Conservation (phyloP, 2,113 vertebrate species). For the Tyto alba region DNA sequence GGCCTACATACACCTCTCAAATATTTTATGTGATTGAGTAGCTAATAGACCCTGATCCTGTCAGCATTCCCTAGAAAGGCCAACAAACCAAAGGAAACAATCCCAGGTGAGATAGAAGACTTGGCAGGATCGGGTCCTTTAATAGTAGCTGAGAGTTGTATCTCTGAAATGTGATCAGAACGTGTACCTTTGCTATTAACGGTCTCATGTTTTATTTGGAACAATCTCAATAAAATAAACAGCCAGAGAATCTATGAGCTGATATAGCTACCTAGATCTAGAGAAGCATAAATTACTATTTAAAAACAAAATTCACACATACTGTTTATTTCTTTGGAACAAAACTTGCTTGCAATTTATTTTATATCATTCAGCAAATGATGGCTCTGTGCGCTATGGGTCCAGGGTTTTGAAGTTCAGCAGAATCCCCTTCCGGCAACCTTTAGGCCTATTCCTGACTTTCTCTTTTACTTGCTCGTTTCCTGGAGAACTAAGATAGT, state of each 20-base stretch:
- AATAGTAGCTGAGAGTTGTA: not conserved
- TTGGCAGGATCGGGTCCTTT: not conserved
- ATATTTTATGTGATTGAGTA: constrained; percentile 9
- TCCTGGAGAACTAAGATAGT: not conserved
- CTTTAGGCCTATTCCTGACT: not conserved
- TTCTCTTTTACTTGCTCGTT: not conserved
- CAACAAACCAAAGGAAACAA: not conserved
- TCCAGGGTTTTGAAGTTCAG: not conserved
- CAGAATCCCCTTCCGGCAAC: constrained; percentile 4
- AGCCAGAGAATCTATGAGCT: not conserved
- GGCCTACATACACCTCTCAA: not conserved
- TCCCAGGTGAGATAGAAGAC: not conserved
- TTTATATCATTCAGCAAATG: rapidly evolving
- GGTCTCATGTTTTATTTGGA: not conserved
- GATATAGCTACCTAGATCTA: not conserved
- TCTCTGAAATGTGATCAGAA: not conserved
- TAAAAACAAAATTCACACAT: not conserved
- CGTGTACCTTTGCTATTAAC: not conserved
- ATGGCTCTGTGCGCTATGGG: not conserved
- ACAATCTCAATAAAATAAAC: not conserved
- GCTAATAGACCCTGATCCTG: not conserved
- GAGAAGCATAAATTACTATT: not conserved
- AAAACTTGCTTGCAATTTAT: not conserved
- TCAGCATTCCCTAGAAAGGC: not conserved
- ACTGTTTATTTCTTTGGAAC: not conserved